Evolutionary conservation across 2,797 vertebrate species (phyloP), one percentile per base, ranked within the genome.

Genomic region (Dicrostonyx torquatus): DNA sequence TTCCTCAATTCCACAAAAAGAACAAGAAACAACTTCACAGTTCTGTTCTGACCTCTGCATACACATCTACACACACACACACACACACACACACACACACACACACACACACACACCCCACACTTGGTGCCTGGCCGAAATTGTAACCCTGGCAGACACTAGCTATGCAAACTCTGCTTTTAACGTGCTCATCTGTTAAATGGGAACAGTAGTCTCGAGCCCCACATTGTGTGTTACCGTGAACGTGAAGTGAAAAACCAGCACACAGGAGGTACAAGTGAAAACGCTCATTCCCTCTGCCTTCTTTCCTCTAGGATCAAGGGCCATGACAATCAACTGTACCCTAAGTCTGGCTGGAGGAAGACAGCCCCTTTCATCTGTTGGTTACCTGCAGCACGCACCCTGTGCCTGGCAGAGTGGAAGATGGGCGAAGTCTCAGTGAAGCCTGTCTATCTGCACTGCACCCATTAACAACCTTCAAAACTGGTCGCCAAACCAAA

Each of bases 141-240:
- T 66, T 53, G 37, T 15, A 14, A 58, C 43, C 40, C 15, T 5
- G 75, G 45, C 31, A 31, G 34, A 88, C 22, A 86, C 10, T 2
- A 93, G 75, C 60, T 80, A 2, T 53, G 89, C 62, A 75, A 37
- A 87, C 43, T 58, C 18, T n/a, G 48, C 37, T 95, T 80, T 48
- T 40, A 85, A 45, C 43, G 43, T 62, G 53, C 43, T 68, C 50
- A 62, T 89, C 85, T 91, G n/a, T 53, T 75, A 94, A 90, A 77
- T 50, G n/a, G 84, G 76, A 40, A 62, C 80, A 80, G 29, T 15
- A 31, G 31, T 34, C 64, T 83, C 31, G 62, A 31, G 48, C 8
- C 4, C 66, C 24, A 89, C 53, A 87, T 40, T 40, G 20, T 45
- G 50, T 60, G 24, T 66, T 79, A 60, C 1, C 64, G 17, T 80